A percentile compares a stretch with the other conserved stretches of the same genome.
These are phyloP conservation scores for Oncorhynchus nerka DNA, from an alignment of 2,113 vertebrate genomes.

Conservation along the genomic window DNA sequence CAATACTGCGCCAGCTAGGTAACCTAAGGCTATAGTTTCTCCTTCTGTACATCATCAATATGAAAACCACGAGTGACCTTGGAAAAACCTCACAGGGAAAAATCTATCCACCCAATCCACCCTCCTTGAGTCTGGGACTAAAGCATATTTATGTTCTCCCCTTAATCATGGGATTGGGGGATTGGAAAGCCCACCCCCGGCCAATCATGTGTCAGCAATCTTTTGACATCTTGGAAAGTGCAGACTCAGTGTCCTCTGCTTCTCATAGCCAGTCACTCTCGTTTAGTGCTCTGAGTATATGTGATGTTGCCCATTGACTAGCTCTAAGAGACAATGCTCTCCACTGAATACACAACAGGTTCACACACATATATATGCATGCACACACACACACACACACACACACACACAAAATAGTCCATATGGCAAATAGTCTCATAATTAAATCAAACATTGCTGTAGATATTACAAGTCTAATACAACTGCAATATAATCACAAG, in stretches of 20 bases:
- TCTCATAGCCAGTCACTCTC: background rate
- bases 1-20: background rate
- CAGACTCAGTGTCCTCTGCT: background rate
- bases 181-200: conserved; percentile 22
- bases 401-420: background rate
- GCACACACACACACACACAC: background rate
- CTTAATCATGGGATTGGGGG: conserved; percentile 26
- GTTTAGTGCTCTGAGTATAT: background rate
- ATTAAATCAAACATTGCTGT: no score
- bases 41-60: background rate
- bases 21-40: background rate
- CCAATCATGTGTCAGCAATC: conserved; percentile 41
- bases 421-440: no score
- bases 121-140: conserved; percentile 1
- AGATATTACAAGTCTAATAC: no score
- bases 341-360: background rate
- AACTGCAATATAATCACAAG: no score
- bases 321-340: background rate
- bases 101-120: background rate
- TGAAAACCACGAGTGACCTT: background rate
- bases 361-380: background rate
- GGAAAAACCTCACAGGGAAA: background rate
- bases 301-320: background rate
- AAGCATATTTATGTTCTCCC: conserved; percentile 1
- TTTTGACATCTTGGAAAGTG: conserved; percentile 11